A percentile compares a stretch with the other conserved stretches of the same genome.
Conservation (phyloP, 2,888 invertebrate species). For the Drosophila robusta region DNA sequence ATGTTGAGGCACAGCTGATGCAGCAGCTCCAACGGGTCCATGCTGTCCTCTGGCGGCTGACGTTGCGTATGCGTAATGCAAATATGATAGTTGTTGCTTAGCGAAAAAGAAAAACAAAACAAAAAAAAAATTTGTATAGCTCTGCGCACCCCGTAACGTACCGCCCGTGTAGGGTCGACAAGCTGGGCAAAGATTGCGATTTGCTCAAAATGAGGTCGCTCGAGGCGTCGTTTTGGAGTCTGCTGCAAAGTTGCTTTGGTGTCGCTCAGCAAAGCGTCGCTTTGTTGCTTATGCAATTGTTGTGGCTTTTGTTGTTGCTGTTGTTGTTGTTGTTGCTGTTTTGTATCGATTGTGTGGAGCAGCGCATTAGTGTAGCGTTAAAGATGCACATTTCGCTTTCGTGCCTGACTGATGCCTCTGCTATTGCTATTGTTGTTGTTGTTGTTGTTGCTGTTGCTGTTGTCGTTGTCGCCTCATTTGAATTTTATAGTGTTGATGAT, state of each 20-base stretch:
- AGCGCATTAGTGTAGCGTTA: constrained; percentile 42
- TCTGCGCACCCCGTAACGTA: neutral
- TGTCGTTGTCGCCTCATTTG: constrained; percentile 56
- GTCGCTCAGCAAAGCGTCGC: constrained; percentile 24
- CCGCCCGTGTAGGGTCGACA: constrained; percentile 35
- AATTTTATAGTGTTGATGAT: constrained; percentile 61
- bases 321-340: constrained; percentile 32
- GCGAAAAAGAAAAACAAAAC: neutral
- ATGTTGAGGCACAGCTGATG: constrained; percentile 61
- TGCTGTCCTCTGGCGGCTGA: constrained; percentile 14
- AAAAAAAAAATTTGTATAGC: too few species aligned
- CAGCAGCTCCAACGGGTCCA: constrained; percentile 65
- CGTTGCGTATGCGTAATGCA: constrained; percentile 59
- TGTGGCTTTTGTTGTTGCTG: constrained; percentile 22
- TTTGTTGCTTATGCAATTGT: constrained; percentile 60
- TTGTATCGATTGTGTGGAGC: constrained; percentile 52
- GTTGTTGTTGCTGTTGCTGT: constrained; percentile 8
- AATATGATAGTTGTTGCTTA: constrained; percentile 4
- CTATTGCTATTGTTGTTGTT: constrained; percentile 8
- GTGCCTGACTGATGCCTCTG: constrained; percentile 40
- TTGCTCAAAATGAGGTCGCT: constrained; percentile 69
- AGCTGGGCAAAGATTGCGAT: constrained; percentile 61
- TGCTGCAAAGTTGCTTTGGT: constrained; percentile 4
- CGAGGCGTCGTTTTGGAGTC: constrained; percentile 35
- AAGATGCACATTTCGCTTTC: constrained; percentile 71